Base-by-base conservation (phyloP, 2,113 vertebrate species). In the Triplophysa rosa region DNA sequence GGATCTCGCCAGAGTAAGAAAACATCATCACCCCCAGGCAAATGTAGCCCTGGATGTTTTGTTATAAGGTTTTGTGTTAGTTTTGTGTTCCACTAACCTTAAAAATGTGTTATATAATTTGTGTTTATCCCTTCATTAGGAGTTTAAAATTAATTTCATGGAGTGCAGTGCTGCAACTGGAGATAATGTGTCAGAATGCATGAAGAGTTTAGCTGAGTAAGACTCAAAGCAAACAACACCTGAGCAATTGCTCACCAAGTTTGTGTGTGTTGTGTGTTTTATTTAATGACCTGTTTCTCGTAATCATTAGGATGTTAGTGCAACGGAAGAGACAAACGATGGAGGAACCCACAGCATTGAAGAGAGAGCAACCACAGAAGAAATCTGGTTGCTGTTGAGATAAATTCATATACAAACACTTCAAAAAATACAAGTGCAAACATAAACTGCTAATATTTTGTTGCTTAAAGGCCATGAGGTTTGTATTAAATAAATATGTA, bases 101-200 rank as follows among this genome's bases (percentile, higher is more conserved):
- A 52, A 56, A 56, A 2, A 11, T n/a, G 6, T 58, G 21, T 19
- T 21, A 21, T 21, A 58, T 21, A 21, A 7, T 54, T 8, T 62
- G 21, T 52, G 2, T 82, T 67, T 69, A 56, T 64, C 82, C 81
- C 14, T 83, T 74, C 12, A 52, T 70, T 10, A 99, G 97, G 95
- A 96, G 77, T 91, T 93, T 76, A 91, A 91, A 37, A 87, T 94
- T 70, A 78, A 84, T 69, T 98, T 98, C 71, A 90, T 90, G 0
- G 97, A 99, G 86, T 98, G 96, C 85, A 98, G 97, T 0, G 96
- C 94, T 56, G 92, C 91, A 67, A 94, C 95, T 0, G 96, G 96
- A 9, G 91, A 95, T 84, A 97, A 98, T 0, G 91, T 98, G 82
- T 83, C 84, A 0, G 88, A 95, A 75, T 91, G 93, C 67, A 77